These are phyloP conservation scores for Listronotus oregonensis DNA, from an alignment of 1,140 invertebrate species.

Conservation along the genomic window DNA sequence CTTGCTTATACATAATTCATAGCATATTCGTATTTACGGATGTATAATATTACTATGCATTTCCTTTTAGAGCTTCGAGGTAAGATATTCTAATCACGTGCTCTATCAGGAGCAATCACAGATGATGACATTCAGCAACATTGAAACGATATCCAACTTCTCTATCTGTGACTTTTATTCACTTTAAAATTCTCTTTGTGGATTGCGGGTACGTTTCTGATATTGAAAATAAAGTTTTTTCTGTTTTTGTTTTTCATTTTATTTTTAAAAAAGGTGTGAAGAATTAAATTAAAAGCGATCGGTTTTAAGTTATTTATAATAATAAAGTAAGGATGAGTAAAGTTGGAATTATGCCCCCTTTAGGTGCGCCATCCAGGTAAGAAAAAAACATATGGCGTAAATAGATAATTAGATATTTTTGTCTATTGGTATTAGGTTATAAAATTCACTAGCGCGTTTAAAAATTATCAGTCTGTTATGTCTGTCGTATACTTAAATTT, in stretches of 20 bases:
- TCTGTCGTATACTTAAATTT: no score
- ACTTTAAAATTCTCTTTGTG: constrained; percentile 21
- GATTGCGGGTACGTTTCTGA: constrained; percentile 1
- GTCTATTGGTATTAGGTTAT: no score
- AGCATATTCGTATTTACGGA: neutral
- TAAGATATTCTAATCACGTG: constrained; percentile 4
- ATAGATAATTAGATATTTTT: no score
- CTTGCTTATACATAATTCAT: constrained; percentile 2
- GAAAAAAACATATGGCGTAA: no score
- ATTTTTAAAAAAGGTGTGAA: no score
- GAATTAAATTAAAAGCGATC: no score
- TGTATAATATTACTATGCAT: constrained; percentile 6
- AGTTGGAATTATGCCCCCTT: no score
- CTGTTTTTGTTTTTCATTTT: neutral
- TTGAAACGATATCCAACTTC: constrained; percentile 7
- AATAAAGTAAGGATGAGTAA: no score
- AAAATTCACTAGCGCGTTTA: no score
- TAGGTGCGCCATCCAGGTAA: no score
- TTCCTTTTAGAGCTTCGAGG: neutral
- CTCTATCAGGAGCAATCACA: constrained; percentile 10
- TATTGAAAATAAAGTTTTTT: neutral
- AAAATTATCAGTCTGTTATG: no score
- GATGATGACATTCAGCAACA: constrained; percentile 8
- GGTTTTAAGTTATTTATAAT: no score
- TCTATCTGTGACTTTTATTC: constrained; percentile 29